These are phyloP conservation scores for Stenoptilia bipunctidactyla DNA, from an alignment of 2,888 invertebrate species.

Conservation along the genomic window DNA sequence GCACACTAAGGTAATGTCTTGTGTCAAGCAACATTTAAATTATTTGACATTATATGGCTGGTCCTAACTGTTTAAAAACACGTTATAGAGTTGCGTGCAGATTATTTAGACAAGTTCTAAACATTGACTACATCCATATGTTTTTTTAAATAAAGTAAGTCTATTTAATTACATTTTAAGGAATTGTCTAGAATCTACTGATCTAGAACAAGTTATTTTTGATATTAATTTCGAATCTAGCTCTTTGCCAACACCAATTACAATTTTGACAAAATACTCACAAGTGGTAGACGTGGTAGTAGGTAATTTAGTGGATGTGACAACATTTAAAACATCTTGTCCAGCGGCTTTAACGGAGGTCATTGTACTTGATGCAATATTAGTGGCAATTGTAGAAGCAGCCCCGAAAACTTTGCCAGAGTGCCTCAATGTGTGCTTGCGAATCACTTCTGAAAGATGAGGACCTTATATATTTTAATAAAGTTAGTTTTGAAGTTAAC, in stretches of 20 bases:
- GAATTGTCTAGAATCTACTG: too few species aligned
- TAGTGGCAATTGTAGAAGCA: slow-evolving; percentile 61
- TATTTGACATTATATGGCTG: too few species aligned
- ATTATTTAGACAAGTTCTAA: too few species aligned
- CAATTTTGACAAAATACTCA: slow-evolving; percentile 32
- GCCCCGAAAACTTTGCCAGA: slow-evolving; percentile 78
- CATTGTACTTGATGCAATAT: slow-evolving; percentile 56
- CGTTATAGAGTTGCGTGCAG: too few species aligned
- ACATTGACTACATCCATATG: too few species aligned
- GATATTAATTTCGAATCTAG: slow-evolving; percentile 8
- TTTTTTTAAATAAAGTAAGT: too few species aligned
- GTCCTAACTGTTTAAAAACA: too few species aligned
- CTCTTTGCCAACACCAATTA: slow-evolving; percentile 16
- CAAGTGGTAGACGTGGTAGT: slow-evolving; percentile 59
- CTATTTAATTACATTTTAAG: too few species aligned
- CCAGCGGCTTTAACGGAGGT: slow-evolving; percentile 51
- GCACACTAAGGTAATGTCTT: too few species aligned
- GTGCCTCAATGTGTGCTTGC: slow-evolving; percentile 81
- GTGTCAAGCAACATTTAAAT: too few species aligned
- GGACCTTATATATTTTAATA: too few species aligned
- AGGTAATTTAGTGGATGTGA: slow-evolving; percentile 48
- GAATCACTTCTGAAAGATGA: slow-evolving; percentile 60
- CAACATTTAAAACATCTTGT: slow-evolving; percentile 45
- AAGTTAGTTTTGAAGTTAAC: not conserved
- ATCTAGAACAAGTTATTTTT: too few species aligned